These are phyloP conservation scores for Lepilemur ruficaudatus DNA, from an alignment of 2,797 vertebrate genomes.

Conservation along the genomic window DNA sequence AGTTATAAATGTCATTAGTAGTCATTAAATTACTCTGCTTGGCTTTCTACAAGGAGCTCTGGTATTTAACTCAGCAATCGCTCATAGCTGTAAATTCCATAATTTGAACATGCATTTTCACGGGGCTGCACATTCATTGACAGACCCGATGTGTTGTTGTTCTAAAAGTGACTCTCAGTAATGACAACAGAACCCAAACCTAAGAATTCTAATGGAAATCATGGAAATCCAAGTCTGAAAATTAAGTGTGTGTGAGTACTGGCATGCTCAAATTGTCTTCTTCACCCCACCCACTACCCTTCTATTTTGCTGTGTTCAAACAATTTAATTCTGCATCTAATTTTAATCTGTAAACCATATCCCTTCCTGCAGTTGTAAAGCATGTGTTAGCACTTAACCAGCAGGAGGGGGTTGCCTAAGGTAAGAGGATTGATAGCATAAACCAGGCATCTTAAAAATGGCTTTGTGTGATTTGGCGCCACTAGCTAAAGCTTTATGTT, in stretches of 20 bases:
- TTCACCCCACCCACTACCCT: neutral
- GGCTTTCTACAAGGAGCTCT: slow-evolving; percentile 51
- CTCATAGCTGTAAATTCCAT: slow-evolving; percentile 3
- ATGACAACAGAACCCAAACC: neutral
- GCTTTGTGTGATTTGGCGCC: slow-evolving; percentile 52
- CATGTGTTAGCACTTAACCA: slow-evolving; percentile 68
- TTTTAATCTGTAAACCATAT: slow-evolving; percentile 66
- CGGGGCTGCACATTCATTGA: neutral
- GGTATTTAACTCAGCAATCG: slow-evolving; percentile 21
- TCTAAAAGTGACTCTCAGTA: neutral
- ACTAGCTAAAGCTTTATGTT: neutral
- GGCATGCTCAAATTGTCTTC: neutral
- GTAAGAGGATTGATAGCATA: slow-evolving; percentile 37
- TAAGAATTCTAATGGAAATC: neutral
- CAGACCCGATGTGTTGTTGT: neutral
- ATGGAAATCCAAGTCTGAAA: neutral
- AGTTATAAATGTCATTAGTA: slow-evolving; percentile 67
- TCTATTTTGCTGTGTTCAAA: slow-evolving; percentile 49
- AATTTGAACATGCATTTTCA: slow-evolving; percentile 37
- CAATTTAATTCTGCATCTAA: slow-evolving; percentile 68
- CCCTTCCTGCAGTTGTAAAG: slow-evolving; percentile 35
- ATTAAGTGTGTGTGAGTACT: neutral
- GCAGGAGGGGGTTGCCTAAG: slow-evolving; percentile 61
- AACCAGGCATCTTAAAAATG: slow-evolving; percentile 49
- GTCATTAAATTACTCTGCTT: slow-evolving; percentile 66